Conservation (phyloP, 2,113 vertebrate genomes). For the Cynocephalus volans region DNA sequence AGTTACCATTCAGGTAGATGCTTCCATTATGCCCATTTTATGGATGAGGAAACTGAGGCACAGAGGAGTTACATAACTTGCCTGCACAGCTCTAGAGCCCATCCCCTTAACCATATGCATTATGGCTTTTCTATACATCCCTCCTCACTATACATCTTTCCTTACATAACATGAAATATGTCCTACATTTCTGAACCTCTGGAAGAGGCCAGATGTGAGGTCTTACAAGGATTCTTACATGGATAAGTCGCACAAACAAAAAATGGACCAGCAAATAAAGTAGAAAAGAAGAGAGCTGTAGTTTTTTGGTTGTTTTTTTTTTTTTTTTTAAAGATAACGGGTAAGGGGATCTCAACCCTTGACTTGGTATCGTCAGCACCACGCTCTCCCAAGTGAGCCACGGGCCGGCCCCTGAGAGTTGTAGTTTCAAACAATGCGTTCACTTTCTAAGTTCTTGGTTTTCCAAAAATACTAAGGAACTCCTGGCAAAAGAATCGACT, state of each 20-base stretch:
- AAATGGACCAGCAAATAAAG: not conserved
- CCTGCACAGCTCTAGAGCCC: not conserved
- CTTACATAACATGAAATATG: not conserved
- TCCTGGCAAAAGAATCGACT: conserved; percentile 42
- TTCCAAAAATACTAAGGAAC: conserved; percentile 48
- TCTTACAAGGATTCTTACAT: conserved; percentile 7
- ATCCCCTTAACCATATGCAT: not conserved
- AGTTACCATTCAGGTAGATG: not conserved
- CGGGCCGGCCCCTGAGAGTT: not conserved
- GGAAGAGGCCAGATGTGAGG: not conserved
- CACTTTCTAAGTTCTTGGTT: conserved; percentile 46
- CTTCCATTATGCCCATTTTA: not conserved
- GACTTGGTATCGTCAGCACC: no score
- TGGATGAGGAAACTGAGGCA: conserved; percentile 36
- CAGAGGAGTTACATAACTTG: not conserved
- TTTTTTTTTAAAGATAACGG: no score
- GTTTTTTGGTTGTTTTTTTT: no score
- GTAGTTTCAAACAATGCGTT: conserved; percentile 7
- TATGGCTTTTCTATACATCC: not conserved
- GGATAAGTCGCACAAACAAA: not conserved
- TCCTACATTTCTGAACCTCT: conserved; percentile 24
- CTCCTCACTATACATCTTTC: not conserved
- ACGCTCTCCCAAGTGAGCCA: no score
- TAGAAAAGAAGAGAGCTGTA: not conserved
- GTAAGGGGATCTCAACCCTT: no score